These are phyloP conservation scores for Ichneumoninae sp. DNA, from an alignment of 2,888 invertebrate species.

Conservation along the genomic window DNA sequence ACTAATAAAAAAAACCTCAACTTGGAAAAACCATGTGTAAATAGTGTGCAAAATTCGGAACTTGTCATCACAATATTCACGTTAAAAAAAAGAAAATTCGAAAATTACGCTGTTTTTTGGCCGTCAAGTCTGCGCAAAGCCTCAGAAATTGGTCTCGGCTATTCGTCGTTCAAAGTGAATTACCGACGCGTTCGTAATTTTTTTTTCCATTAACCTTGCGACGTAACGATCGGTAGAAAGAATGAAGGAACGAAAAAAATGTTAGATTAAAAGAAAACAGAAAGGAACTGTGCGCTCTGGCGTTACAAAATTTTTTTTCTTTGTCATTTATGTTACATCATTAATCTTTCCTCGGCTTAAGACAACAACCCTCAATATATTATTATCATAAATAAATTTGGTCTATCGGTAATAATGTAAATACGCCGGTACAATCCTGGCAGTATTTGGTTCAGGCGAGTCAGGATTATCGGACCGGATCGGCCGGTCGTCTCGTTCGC, in stretches of 20 bases:
- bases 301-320: slow-evolving; percentile 80
- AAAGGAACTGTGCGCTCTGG: slow-evolving; percentile 81
- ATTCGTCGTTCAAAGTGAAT: slow-evolving; percentile 4
- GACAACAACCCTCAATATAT: slow-evolving; percentile 83
- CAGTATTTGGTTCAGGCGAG: slow-evolving; percentile 83
- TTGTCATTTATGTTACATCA: slow-evolving; percentile 80
- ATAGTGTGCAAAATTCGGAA: too few species aligned
- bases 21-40: too few species aligned
- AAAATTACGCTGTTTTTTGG: neutral
- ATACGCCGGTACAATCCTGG: slow-evolving; percentile 83
- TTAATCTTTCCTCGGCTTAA: slow-evolving; percentile 81
- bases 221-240: neutral
- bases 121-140: neutral
- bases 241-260: slow-evolving; percentile 24
- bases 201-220: slow-evolving; percentile 2
- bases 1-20: too few species aligned
- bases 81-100: neutral
- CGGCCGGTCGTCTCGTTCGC: neutral
- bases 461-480: slow-evolving; percentile 74
- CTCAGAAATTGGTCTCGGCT: neutral
- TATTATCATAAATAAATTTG: slow-evolving; percentile 85
- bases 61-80: too few species aligned
- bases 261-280: slow-evolving; percentile 42
- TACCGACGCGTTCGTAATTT: slow-evolving; percentile 36
- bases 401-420: slow-evolving; percentile 84